Conservation (phyloP, 2,113 vertebrate genomes). For the Zapornia atra region DNA sequence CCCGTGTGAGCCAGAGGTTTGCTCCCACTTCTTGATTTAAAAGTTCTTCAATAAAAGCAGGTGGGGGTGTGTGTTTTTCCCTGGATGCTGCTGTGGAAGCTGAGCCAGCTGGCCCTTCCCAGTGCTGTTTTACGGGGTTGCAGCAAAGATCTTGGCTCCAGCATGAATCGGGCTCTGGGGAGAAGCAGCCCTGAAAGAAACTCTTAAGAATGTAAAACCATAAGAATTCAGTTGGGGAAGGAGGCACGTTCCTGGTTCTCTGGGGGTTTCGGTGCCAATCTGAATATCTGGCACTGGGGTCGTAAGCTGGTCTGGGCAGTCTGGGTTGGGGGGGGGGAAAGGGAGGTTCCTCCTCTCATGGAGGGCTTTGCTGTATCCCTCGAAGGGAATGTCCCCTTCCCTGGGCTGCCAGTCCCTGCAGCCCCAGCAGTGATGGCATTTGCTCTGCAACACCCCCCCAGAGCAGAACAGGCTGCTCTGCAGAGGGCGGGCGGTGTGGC, state of each 20-base stretch:
- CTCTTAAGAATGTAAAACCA: not conserved
- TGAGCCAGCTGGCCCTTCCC: not conserved
- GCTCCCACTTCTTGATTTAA: not conserved
- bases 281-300: not conserved
- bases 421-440: not conserved
- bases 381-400: not conserved
- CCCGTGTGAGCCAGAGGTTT: not conserved
- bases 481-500: not conserved
- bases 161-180: not conserved
- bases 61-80: not conserved
- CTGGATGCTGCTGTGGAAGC: not conserved
- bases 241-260: not conserved
- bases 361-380: not conserved
- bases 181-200: constrained; percentile 21
- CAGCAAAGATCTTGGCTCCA: not conserved
- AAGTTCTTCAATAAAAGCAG: not conserved
- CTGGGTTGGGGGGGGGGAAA: no score
- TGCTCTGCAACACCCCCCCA: not conserved
- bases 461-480: rapidly evolving
- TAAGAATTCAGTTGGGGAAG: not conserved
- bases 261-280: not conserved
- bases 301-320: rapidly evolving
- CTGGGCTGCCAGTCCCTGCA: not conserved
- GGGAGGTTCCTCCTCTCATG: not conserved
- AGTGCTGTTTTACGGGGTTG: constrained; percentile 23